A percentile compares a stretch with the other conserved stretches of the same genome.
Evolutionary conservation across 2,888 invertebrate genomes (phyloP).

Genomic region (Eumerus sabulonum): DNA sequence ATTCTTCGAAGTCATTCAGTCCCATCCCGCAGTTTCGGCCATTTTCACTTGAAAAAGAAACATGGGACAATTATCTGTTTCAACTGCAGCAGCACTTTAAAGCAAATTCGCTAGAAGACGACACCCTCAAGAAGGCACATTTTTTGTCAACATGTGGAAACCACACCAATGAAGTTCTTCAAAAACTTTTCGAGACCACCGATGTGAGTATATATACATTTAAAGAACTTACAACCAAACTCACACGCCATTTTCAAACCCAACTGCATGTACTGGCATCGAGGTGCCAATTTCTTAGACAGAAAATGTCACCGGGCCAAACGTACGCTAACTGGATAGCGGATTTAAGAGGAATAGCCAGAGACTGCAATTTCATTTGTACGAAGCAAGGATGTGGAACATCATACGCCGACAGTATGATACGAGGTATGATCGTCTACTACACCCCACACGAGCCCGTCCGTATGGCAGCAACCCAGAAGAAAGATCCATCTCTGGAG

Average conservation of each 20-base stretch:
- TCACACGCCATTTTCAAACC: slow-evolving; percentile 13
- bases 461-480: slow-evolving; percentile 32
- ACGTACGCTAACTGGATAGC: slow-evolving; percentile 43
- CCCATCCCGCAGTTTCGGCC: slow-evolving; percentile 5
- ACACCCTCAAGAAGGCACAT: slow-evolving; percentile 1
- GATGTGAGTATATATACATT: slow-evolving; percentile 18
- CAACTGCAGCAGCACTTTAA: slow-evolving; percentile 1
- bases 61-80: slow-evolving; percentile 2
- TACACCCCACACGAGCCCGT: slow-evolving; percentile 27
- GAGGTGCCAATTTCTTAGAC: slow-evolving; percentile 31
- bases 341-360: slow-evolving; percentile 44
- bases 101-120: background rate
- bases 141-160: slow-evolving; percentile 8
- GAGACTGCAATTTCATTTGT: too few relatives aligned
- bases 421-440: slow-evolving; percentile 23
- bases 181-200: background rate
- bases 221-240: background rate
- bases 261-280: slow-evolving; percentile 32
- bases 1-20: too few relatives aligned
- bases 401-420: slow-evolving; percentile 43
- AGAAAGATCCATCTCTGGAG: slow-evolving; percentile 13
- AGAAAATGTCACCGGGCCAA: slow-evolving; percentile 14
- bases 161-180: background rate
- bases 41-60: background rate
- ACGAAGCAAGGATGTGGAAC: slow-evolving; percentile 34